A percentile compares a stretch with the other conserved stretches of the same genome.
These are phyloP conservation scores for Sialis lutaria DNA, from an alignment of 2,888 invertebrate species.

Conservation along the genomic window DNA sequence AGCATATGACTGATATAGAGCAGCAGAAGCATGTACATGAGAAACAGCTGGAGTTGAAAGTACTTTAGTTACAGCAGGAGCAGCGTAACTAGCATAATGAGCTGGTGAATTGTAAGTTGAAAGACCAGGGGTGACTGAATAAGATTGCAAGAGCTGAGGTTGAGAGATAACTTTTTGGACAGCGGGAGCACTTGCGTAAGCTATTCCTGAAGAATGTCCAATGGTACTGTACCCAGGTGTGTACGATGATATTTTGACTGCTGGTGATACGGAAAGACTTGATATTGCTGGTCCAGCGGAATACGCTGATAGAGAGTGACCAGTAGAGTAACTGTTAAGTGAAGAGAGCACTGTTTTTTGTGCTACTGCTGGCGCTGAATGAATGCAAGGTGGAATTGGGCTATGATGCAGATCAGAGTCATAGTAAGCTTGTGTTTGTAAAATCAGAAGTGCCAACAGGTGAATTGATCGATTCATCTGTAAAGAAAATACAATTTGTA, in stretches of 20 bases:
- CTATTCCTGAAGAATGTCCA: neutral
- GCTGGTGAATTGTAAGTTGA: constrained; percentile 8
- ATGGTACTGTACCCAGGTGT: constrained; percentile 1
- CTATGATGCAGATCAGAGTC: no score
- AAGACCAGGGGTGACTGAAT: neutral
- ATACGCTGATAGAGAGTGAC: constrained; percentile 15
- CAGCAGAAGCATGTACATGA: constrained; percentile 20
- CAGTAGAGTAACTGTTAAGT: neutral
- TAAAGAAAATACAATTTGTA: no score
- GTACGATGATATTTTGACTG: neutral
- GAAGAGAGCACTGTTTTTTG: no score
- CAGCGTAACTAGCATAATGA: constrained; percentile 11
- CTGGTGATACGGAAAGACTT: constrained; percentile 22
- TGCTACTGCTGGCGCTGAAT: no score
- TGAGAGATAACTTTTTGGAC: neutral
- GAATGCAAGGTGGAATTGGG: no score
- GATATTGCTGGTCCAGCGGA: constrained; percentile 21
- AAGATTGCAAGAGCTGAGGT: neutral
- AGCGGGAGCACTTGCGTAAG: neutral
- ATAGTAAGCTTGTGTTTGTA: no score
- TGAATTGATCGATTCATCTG: no score
- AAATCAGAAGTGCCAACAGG: no score
- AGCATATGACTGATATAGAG: constrained; percentile 5
- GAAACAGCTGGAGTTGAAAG: constrained; percentile 22
- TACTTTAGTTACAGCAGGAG: constrained; percentile 18